Conservation (phyloP, 1,140 invertebrate genomes). For the Anoplolepis gracilipes region DNA sequence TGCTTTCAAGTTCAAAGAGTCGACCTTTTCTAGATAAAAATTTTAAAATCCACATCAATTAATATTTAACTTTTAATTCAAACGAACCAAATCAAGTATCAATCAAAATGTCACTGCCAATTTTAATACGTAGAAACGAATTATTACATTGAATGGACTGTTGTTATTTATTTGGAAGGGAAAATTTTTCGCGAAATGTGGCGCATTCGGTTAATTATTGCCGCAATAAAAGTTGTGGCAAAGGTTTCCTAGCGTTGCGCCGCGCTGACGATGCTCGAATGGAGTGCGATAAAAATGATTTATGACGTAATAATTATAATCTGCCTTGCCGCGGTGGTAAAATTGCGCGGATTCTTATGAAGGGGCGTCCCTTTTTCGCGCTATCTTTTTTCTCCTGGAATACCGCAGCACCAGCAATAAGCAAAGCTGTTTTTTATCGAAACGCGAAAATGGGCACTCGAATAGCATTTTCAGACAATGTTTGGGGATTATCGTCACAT, state of each 20-base stretch:
- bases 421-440: constrained; percentile 72
- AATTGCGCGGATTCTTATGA: constrained; percentile 23
- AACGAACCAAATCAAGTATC: no score
- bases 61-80: neutral
- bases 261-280: constrained; percentile 30
- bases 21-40: neutral
- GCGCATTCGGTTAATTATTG: constrained; percentile 48
- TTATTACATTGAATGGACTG: neutral
- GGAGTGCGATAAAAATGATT: constrained; percentile 74
- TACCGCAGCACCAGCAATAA: constrained; percentile 53
- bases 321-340: constrained; percentile 61
- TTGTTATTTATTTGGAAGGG: neutral
- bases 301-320: constrained; percentile 75
- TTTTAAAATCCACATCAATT: neutral
- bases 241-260: constrained; percentile 46
- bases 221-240: constrained; percentile 65
- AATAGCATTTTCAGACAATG: constrained; percentile 10
- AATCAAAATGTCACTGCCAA: neutral
- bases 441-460: neutral
- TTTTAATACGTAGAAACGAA: neutral
- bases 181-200: constrained; percentile 7
- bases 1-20: neutral
- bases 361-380: constrained; percentile 3
- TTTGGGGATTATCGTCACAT: constrained; percentile 63
- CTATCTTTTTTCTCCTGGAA: constrained; percentile 56